Evolutionary conservation across 2,113 vertebrate species (phyloP).

Genomic region (Stomatorhinus ivindoensis): DNA sequence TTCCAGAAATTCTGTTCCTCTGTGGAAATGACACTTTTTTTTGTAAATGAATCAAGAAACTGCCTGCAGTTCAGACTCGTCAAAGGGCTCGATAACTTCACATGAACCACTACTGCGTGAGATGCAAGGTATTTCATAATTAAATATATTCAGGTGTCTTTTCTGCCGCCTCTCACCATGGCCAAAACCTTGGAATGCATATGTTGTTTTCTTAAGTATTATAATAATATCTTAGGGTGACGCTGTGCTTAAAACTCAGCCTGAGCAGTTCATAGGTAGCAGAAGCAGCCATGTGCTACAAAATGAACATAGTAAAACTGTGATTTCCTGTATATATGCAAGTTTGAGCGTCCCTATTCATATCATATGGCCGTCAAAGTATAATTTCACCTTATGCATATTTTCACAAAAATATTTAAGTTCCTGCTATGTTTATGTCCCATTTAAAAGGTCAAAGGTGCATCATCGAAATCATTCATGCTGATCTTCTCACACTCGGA

Average conservation of each 20-base stretch:
- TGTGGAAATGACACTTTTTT: background rate
- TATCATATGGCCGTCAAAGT: background rate
- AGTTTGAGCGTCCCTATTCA: background rate
- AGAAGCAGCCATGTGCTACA: background rate
- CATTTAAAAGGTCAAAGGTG: background rate
- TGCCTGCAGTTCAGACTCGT: background rate
- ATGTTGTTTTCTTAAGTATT: background rate
- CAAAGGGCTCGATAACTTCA: background rate
- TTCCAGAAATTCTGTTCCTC: background rate
- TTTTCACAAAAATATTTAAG: background rate
- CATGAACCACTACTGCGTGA: background rate
- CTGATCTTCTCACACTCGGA: background rate
- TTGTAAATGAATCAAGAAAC: background rate
- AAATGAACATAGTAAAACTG: background rate
- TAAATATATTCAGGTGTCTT: background rate
- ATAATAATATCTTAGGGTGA: background rate
- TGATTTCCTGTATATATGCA: background rate
- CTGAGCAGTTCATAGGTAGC: background rate
- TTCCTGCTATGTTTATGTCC: background rate
- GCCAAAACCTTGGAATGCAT: background rate
- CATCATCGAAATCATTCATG: background rate
- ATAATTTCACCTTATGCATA: background rate
- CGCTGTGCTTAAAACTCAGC: background rate
- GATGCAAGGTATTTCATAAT: background rate
- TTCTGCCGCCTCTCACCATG: background rate